phyloP scores from a whole-genome alignment of 2,113 vertebrate species.

The Chaetorhynchus papuensis region DNA sequence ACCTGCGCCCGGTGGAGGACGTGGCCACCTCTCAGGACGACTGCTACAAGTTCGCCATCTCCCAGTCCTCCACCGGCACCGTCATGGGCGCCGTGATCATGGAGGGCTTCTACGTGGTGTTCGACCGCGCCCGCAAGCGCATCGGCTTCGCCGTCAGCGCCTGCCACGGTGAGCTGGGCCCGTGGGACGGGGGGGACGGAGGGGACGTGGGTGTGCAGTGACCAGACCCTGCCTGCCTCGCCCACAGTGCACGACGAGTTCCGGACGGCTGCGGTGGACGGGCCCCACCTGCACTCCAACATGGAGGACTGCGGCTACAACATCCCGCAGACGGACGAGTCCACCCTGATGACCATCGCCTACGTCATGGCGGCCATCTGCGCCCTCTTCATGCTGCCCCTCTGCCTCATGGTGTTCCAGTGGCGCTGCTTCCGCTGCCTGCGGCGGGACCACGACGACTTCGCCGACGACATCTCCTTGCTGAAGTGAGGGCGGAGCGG shows the following conservation, averaged over 20 bases:
- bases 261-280: conserved; percentile 86
- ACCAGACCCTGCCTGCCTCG: fast-evolving
- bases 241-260: conserved; percentile 89
- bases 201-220: fast-evolving
- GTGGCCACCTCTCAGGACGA: conserved; percentile 93
- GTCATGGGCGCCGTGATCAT: conserved; percentile 98
- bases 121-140: conserved; percentile 88
- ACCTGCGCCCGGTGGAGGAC: conserved; percentile 92
- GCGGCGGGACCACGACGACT: conserved; percentile 83
- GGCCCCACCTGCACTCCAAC: conserved; percentile 84
- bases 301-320: conserved; percentile 98
- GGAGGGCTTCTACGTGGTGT: conserved; percentile 98
- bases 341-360: conserved; percentile 98
- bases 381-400: conserved; percentile 96
- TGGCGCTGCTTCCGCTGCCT: conserved; percentile 94
- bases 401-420: conserved; percentile 98
- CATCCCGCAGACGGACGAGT: conserved; percentile 96
- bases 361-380: conserved; percentile 98
- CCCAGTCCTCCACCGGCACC: conserved; percentile 93
- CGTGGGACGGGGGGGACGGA: fast-evolving
- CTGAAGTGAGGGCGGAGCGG: conserved; percentile 79
- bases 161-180: conserved; percentile 85
- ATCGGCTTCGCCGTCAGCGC: conserved; percentile 95
- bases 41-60: conserved; percentile 97
- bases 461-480: conserved; percentile 93